phyloP scores from a whole-genome alignment of 2,113 vertebrate species.

The Xiphophorus couchianus region DNA sequence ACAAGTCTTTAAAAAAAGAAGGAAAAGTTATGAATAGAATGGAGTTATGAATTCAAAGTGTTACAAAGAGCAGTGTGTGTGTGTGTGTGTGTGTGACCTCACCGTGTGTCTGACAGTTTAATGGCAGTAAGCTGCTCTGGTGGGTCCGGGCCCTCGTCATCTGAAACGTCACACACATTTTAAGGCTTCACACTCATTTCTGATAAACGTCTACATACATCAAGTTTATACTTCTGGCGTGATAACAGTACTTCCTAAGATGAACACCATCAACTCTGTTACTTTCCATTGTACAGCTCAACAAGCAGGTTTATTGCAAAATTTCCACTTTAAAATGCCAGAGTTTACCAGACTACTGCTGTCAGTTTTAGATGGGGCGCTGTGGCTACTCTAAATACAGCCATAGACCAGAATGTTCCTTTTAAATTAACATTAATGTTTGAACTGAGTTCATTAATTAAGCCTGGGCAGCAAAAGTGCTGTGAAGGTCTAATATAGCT shows the following conservation, averaged over 20 bases:
- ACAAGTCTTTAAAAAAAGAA: constrained; percentile 1
- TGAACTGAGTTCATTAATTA: no score
- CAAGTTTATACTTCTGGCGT: not conserved
- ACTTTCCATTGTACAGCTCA: constrained; percentile 5
- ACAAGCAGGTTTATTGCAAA: not conserved
- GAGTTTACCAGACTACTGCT: no score
- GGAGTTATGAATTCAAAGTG: constrained; percentile 9
- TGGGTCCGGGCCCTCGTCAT: constrained; percentile 91
- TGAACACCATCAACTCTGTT: constrained; percentile 38
- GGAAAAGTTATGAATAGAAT: constrained; percentile 10
- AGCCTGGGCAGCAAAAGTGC: no score
- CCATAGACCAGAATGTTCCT: no score
- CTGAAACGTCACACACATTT: constrained; percentile 70
- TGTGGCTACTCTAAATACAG: not conserved
- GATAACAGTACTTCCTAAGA: constrained; percentile 31
- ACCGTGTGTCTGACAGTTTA: constrained; percentile 95
- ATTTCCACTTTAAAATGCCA: no score
- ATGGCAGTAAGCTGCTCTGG: constrained; percentile 96
- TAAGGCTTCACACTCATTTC: constrained; percentile 4
- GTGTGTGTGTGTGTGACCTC: constrained; percentile 36
- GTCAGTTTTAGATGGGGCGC: not conserved
- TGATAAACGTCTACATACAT: not conserved
- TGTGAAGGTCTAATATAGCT: no score
- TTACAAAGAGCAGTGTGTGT: not conserved
- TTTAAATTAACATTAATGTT: no score